Evolutionary conservation across 2,888 invertebrate species (phyloP).

Genomic region (Saturnia pavonia): DNA sequence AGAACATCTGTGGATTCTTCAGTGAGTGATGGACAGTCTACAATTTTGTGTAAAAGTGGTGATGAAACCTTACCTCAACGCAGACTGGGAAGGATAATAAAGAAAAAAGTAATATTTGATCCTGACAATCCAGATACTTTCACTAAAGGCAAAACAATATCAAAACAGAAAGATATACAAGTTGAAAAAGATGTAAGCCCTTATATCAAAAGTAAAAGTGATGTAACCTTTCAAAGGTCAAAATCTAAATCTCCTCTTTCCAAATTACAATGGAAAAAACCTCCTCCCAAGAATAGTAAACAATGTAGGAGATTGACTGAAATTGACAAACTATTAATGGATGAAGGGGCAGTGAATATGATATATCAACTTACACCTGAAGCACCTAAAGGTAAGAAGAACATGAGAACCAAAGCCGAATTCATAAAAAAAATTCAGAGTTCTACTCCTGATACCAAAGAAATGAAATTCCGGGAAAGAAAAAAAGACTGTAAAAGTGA

Average conservation of each 20-base stretch:
- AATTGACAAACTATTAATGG: constrained; percentile 89
- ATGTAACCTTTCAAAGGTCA: constrained; percentile 44
- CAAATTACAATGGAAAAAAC: constrained; percentile 74
- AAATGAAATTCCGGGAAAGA: constrained; percentile 78
- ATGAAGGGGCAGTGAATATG: constrained; percentile 94
- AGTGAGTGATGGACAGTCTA: constrained; percentile 45
- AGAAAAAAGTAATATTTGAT: constrained; percentile 88
- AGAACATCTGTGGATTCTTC: constrained; percentile 45
- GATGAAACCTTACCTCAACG: constrained; percentile 64
- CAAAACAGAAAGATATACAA: constrained; percentile 54
- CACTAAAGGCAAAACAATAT: constrained; percentile 62
- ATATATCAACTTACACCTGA: constrained; percentile 88
- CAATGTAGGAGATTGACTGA: constrained; percentile 85
- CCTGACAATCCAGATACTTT: constrained; percentile 83
- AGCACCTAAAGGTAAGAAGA: constrained; percentile 74
- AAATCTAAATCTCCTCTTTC: constrained; percentile 65
- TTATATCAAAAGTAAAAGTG: constrained; percentile 58
- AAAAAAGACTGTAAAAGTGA: constrained; percentile 70
- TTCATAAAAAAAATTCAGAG: constrained; percentile 83
- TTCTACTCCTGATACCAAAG: constrained; percentile 67
- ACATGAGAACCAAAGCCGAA: constrained; percentile 80
- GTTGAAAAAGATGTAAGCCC: constrained; percentile 49
- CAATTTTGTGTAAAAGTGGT: constrained; percentile 46
- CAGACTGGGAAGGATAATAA: constrained; percentile 82
- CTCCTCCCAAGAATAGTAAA: constrained; percentile 65